A percentile compares a stretch with the other conserved stretches of the same genome.
These are phyloP conservation scores for Aspidapion aeneum DNA, from an alignment of 2,888 invertebrate genomes.

Conservation along the genomic window DNA sequence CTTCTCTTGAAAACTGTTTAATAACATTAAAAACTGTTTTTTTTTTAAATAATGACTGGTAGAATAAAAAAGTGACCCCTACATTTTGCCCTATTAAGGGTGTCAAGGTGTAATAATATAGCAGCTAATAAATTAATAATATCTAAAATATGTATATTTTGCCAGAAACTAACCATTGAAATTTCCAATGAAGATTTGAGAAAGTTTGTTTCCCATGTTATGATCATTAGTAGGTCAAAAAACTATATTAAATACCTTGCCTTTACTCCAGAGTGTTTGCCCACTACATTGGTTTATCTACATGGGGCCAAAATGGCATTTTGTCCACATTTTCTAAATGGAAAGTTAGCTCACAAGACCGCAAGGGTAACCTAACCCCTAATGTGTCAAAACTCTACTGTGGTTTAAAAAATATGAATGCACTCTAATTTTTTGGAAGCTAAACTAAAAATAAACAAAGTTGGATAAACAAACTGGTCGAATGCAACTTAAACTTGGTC, in stretches of 20 bases:
- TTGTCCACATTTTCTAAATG: conserved; percentile 9
- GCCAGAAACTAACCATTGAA: neutral
- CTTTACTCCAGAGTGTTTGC: conserved; percentile 34
- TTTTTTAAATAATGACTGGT: too few relatives aligned
- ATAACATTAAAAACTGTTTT: too few relatives aligned
- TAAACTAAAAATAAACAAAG: conserved; percentile 16
- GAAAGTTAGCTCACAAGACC: conserved; percentile 35
- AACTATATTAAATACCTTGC: conserved; percentile 8
- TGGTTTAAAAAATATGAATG: conserved; percentile 29
- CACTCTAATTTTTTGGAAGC: too few relatives aligned
- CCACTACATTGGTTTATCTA: conserved; percentile 12
- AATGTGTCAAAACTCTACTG: conserved; percentile 37
- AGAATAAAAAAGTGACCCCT: too few relatives aligned
- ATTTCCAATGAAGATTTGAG: neutral
- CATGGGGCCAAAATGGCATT: neutral
- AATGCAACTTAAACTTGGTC: conserved; percentile 9
- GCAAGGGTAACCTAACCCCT: conserved; percentile 50
- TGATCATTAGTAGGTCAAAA: conserved; percentile 1
- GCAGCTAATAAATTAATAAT: too few relatives aligned
- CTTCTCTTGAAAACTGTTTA: too few relatives aligned
- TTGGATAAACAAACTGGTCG: neutral
- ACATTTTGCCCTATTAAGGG: too few relatives aligned
- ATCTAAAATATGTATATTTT: too few relatives aligned
- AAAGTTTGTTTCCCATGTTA: neutral
- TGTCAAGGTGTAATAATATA: too few relatives aligned